phyloP scores from a whole-genome alignment of 2,888 invertebrate species.

The Hypolimnas misippus region DNA sequence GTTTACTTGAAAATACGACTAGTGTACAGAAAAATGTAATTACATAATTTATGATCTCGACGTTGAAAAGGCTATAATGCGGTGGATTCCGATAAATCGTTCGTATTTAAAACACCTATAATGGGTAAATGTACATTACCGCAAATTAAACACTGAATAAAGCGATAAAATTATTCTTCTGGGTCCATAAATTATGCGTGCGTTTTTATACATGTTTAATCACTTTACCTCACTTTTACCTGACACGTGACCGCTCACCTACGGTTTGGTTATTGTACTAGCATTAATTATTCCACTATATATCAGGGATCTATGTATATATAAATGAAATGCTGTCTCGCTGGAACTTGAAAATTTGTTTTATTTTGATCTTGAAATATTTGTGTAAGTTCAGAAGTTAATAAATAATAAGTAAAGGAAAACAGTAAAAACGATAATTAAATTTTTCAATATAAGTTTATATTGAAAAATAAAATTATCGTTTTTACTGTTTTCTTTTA shows the following conservation, averaged over 20 bases:
- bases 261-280: neutral
- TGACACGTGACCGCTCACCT: conserved; percentile 2
- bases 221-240: conserved; percentile 4
- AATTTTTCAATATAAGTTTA: too few relatives aligned
- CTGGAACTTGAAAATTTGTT: too few relatives aligned
- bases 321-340: too few relatives aligned
- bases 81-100: conserved; percentile 5
- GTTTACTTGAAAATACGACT: conserved; percentile 3
- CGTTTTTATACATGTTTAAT: conserved; percentile 12
- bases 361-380: too few relatives aligned
- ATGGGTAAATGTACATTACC: conserved; percentile 11
- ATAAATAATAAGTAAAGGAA: too few relatives aligned
- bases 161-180: conserved; percentile 12
- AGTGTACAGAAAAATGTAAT: conserved; percentile 43
- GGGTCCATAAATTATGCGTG: conserved; percentile 14
- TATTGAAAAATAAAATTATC: too few relatives aligned
- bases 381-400: too few relatives aligned
- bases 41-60: conserved; percentile 46
- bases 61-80: conserved; percentile 12
- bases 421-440: too few relatives aligned
- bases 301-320: too few relatives aligned
- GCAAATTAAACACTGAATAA: conserved; percentile 13
- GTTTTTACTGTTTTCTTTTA: too few relatives aligned
- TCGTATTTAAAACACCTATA: conserved; percentile 10
- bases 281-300: neutral